Evolutionary conservation across 2,888 invertebrate species (phyloP).

Genomic region (Timandra comae): DNA sequence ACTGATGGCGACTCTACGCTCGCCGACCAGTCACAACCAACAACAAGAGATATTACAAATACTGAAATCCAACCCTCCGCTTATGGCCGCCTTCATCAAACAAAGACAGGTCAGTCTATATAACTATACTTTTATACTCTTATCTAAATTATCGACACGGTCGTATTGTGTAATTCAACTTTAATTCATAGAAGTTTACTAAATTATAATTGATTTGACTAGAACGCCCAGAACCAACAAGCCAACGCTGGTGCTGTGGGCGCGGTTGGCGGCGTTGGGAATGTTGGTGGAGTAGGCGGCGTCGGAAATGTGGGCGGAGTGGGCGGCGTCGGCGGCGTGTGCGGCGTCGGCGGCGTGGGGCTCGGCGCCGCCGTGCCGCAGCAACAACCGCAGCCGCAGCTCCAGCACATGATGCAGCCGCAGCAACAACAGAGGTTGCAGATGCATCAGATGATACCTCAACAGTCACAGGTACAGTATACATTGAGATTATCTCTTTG

Average conservation of each 20-base stretch:
- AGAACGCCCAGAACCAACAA: slow-evolving; percentile 72
- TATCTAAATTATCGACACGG: no score
- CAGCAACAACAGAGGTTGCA: slow-evolving; percentile 77
- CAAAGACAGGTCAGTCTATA: slow-evolving; percentile 83
- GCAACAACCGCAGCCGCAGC: slow-evolving; percentile 66
- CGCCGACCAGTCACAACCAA: slow-evolving; percentile 93
- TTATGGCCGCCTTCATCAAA: slow-evolving; percentile 96
- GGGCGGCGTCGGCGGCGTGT: slow-evolving; percentile 36
- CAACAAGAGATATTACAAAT: slow-evolving; percentile 92
- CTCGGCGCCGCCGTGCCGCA: slow-evolving; percentile 52
- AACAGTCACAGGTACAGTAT: slow-evolving; percentile 73
- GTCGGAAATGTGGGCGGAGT: slow-evolving; percentile 29
- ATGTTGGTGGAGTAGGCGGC: slow-evolving; percentile 21
- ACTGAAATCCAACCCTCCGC: slow-evolving; percentile 93
- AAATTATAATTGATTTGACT: no score
- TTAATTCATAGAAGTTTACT: no score
- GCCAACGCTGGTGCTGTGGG: slow-evolving; percentile 49
- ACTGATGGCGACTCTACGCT: slow-evolving; percentile 92
- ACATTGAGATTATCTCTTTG: no score
- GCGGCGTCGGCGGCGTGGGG: slow-evolving; percentile 34
- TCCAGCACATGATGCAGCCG: slow-evolving; percentile 78
- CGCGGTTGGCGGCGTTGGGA: slow-evolving; percentile 23
- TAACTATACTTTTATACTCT: no score
- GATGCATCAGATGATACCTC: slow-evolving; percentile 76
- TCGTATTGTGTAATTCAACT: no score